Base-by-base conservation (phyloP, 2,888 invertebrate genomes). In the Drosophila mettleri region DNA sequence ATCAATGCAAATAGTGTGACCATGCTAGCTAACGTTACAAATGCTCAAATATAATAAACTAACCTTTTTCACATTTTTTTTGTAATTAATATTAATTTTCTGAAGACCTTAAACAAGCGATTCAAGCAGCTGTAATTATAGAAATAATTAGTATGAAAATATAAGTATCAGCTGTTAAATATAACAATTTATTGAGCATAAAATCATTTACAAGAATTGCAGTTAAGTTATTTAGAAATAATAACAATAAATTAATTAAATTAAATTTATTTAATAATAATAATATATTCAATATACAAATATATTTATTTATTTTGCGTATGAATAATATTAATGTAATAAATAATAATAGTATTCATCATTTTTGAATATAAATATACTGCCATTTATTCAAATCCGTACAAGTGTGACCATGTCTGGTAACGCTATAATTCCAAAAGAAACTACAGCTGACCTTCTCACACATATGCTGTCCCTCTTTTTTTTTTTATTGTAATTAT, bases 401-500 rank as follows among this genome's bases (percentile, higher is more conserved):
- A 9, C 7, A 36, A 29, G 43, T 43, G 43, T 43, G 54, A 54
- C 54, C 54, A 24, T 38, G 27, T 18, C 6, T 14, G 5, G 0
- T 9, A 52, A 38, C 29, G 14, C 14, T 3, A 18, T 9, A 52
- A 52, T 38, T 51, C 7, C 16, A 1, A 20, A 31, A 8, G 24
- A 7, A 24, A 16, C 2, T 34, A 4, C 34, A 34, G 27, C 52
- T 39, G 52, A 2, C 29, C 20, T 20, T 10, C 3, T 29, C 39
- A n/a, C 29, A 33, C 48, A 22, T 33, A 33, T n/a, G 5, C 33
- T 33, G 0, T 33, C 22, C 33, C 22, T 29, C 29, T 52, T n/a
- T 14, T 22, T 16, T 10, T 16, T 27, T 24, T 45, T 29, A 39
- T n/a, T 53, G 24, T 36, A 53, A 43, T 43, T 43, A 54, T 43